phyloP scores from a whole-genome alignment of 2,797 vertebrate genomes.

The Liparis tanakae region DNA sequence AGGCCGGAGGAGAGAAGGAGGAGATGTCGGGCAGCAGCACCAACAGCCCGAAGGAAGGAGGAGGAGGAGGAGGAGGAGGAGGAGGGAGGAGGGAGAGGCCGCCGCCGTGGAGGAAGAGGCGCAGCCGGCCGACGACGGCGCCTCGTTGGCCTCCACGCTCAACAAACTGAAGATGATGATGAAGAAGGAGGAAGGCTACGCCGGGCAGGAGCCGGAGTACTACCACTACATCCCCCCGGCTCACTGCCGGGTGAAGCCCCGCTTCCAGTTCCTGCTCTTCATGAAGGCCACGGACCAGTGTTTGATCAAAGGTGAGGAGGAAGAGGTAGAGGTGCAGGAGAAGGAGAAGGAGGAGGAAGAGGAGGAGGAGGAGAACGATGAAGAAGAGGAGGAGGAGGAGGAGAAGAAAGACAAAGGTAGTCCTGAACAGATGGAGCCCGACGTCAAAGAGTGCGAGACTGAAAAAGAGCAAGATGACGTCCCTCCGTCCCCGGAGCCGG shows the following conservation, averaged over 20 bases:
- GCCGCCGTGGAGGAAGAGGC: constrained; percentile 56
- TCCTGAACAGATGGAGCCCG: constrained; percentile 50
- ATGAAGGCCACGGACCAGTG: constrained; percentile 95
- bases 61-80: constrained; percentile 45
- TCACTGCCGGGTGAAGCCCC: constrained; percentile 96
- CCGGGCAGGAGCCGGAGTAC: constrained; percentile 91
- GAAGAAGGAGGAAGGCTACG: constrained; percentile 92
- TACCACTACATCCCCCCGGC: constrained; percentile 97
- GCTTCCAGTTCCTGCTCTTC: constrained; percentile 97
- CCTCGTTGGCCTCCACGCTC: constrained; percentile 89
- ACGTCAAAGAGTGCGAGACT: constrained; percentile 47
- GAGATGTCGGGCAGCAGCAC: constrained; percentile 59
- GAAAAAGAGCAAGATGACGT: constrained; percentile 58
- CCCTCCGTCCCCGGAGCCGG: constrained; percentile 39
- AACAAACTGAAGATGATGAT: constrained; percentile 97
- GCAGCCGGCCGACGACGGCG: constrained; percentile 80
- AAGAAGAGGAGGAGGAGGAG: constrained; percentile 56
- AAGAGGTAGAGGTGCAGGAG: constrained; percentile 41
- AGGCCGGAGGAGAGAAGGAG: constrained; percentile 68
- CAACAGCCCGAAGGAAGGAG: constrained; percentile 71
- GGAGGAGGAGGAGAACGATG: constrained; percentile 60
- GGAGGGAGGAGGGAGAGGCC: constrained; percentile 48
- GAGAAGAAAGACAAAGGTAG: constrained; percentile 50
- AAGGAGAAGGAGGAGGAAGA: constrained; percentile 56
- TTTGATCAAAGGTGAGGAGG: constrained; percentile 72